These are phyloP conservation scores for Halcyon leucocephala DNA, from an alignment of 2,797 vertebrate genomes.

Conservation along the genomic window DNA sequence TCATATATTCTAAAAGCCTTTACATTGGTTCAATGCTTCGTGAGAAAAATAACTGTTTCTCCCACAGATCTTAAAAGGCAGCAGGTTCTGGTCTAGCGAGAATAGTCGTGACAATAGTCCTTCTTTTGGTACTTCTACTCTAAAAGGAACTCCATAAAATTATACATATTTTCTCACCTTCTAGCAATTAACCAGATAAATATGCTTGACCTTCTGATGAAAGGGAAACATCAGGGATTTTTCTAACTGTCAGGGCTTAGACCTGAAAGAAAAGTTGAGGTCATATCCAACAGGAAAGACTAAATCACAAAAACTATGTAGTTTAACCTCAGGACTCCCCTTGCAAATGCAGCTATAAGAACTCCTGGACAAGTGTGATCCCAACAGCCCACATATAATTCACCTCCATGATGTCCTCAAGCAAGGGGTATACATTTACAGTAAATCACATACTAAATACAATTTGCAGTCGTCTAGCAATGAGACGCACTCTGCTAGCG, in stretches of 20 bases:
- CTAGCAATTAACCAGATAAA: neutral
- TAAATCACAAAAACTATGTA: neutral
- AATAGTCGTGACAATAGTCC: neutral
- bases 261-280: neutral
- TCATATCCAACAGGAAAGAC: neutral
- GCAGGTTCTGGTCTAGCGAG: neutral
- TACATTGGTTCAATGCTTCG: neutral
- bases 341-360: neutral
- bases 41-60: neutral
- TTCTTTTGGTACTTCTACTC: neutral
- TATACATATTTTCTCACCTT: neutral
- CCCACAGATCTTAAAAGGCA: neutral
- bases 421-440: constrained; percentile 40
- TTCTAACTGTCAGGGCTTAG: neutral
- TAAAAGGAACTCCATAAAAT: neutral
- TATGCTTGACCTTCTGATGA: neutral
- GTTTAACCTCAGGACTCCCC: neutral
- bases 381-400: neutral
- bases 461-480: constrained; percentile 44
- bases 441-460: constrained; percentile 28
- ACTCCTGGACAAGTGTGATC: neutral
- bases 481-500: neutral
- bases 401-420: neutral
- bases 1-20: neutral
- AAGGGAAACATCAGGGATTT: rapidly evolving